A percentile compares a stretch with the other conserved stretches of the same genome.
These are phyloP conservation scores for Candoia aspera DNA, from an alignment of 2,113 vertebrate genomes.

Conservation along the genomic window DNA sequence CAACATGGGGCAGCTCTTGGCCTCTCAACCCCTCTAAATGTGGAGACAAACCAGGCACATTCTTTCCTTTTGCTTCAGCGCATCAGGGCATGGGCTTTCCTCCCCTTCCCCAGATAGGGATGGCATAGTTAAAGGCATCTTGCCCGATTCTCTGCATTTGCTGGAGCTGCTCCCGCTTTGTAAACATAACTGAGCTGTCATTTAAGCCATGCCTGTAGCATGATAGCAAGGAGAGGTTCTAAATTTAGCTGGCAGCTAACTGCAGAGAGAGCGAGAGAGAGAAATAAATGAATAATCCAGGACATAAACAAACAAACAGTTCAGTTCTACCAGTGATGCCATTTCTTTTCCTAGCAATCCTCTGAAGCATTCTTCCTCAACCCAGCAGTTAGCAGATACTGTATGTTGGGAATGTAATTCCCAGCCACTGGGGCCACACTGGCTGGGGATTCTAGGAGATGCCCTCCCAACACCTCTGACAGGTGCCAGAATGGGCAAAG, in stretches of 20 bases:
- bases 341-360: background rate
- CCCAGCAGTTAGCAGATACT: background rate
- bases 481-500: too few species aligned
- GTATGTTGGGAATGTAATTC: too few species aligned
- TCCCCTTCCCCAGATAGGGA: background rate
- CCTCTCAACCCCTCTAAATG: background rate
- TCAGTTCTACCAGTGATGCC: background rate
- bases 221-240: background rate
- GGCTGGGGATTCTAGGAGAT: background rate
- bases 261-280: conserved; percentile 8
- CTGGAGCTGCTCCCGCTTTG: background rate
- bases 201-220: conserved; percentile 5
- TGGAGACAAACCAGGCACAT: background rate
- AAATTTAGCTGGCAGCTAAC: background rate
- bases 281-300: background rate
- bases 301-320: background rate
- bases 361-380: background rate
- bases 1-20: background rate
- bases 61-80: background rate
- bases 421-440: background rate
- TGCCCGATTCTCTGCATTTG: background rate
- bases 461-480: too few species aligned
- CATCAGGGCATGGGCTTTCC: background rate
- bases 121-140: background rate
- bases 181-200: background rate